A percentile compares a stretch with the other conserved stretches of the same genome.
Conservation (phyloP, 2,888 invertebrate genomes). For the Chrysina gloriosa region DNA sequence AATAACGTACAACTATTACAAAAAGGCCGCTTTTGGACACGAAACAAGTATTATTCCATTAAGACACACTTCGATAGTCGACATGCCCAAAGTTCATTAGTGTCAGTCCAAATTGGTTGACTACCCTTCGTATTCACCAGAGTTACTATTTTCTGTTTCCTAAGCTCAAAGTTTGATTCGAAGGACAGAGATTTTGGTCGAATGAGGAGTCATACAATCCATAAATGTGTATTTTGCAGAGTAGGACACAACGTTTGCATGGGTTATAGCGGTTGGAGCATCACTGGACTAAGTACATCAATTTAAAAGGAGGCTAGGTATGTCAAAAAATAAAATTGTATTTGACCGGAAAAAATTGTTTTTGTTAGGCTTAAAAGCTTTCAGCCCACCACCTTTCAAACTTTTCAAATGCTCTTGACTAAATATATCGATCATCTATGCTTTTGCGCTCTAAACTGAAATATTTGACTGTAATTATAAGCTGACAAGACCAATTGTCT, state of each 20-base stretch:
- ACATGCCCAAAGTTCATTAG: background rate
- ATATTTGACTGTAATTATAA: too few relatives aligned
- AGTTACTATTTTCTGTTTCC: too few relatives aligned
- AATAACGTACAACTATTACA: background rate
- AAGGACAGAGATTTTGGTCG: background rate
- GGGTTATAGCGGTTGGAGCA: background rate
- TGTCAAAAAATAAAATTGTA: too few relatives aligned
- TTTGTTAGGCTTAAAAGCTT: too few relatives aligned
- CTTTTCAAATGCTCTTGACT: too few relatives aligned
- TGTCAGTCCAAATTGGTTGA: background rate
- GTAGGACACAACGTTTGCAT: background rate
- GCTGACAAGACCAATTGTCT: too few relatives aligned
- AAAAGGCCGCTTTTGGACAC: background rate
- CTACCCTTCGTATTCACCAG: background rate
- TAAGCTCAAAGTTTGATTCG: background rate
- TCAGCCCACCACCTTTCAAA: too few relatives aligned
- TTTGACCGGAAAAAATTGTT: too few relatives aligned
- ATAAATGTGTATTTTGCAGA: background rate
- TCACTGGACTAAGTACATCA: background rate
- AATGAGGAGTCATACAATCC: background rate
- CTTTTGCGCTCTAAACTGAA: too few relatives aligned
- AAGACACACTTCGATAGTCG: background rate
- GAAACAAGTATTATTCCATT: background rate
- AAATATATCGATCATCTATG: too few relatives aligned
- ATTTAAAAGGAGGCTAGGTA: too few relatives aligned